phyloP scores from a whole-genome alignment of 1,140 invertebrate genomes.

The Drosophila ambigua region DNA sequence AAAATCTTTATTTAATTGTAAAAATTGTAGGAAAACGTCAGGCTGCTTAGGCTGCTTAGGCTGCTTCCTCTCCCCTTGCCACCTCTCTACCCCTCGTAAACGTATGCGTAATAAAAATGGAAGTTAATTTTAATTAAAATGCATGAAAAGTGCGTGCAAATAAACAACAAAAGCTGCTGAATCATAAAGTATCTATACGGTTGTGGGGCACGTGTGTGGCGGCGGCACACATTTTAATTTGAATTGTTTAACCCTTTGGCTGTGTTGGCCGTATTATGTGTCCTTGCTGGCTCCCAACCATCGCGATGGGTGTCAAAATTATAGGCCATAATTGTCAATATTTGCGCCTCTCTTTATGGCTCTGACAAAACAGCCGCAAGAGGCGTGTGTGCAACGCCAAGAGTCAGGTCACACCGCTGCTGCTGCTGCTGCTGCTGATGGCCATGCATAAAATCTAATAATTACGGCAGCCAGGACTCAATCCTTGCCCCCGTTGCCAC shows the following conservation, averaged over 20 bases:
- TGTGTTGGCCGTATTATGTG: conserved; percentile 35
- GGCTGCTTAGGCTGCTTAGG: neutral
- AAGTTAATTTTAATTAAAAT: conserved; percentile 83
- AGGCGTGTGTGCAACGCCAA: conserved; percentile 3
- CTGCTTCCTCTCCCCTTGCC: too few relatives aligned
- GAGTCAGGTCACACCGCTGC: conserved; percentile 4
- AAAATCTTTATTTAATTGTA: conserved; percentile 82
- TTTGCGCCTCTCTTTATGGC: conserved; percentile 59
- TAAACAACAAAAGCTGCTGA: conserved; percentile 56
- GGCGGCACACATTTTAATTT: conserved; percentile 60
- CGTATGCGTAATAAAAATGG: conserved; percentile 71
- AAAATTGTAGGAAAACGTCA: conserved; percentile 65
- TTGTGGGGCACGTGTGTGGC: neutral
- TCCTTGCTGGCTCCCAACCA: conserved; percentile 32
- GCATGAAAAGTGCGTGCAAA: conserved; percentile 66
- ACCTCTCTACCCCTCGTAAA: too few relatives aligned
- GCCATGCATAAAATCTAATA: conserved; percentile 76
- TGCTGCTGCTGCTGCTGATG: neutral
- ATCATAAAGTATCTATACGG: conserved; percentile 53
- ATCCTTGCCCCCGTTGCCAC: conserved; percentile 41
- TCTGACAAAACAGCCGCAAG: conserved; percentile 22
- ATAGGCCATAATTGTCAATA: conserved; percentile 82
- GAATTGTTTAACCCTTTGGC: conserved; percentile 73
- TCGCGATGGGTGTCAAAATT: conserved; percentile 77
- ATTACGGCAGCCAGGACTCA: conserved; percentile 58